These are phyloP conservation scores for Onthophagus taurus DNA, from an alignment of 1,140 invertebrate genomes.

Conservation along the genomic window DNA sequence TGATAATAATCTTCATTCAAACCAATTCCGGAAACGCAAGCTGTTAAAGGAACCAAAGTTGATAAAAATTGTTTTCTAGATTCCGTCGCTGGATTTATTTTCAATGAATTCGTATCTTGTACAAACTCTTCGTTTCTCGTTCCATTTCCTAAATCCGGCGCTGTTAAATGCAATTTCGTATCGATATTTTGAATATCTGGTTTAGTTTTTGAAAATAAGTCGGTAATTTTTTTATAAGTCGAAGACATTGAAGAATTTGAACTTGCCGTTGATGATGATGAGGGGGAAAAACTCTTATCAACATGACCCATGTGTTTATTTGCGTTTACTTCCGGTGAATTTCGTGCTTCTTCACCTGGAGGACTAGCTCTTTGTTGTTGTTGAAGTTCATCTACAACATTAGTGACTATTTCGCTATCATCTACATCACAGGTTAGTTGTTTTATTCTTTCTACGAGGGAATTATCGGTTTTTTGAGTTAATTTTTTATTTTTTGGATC, in stretches of 20 bases:
- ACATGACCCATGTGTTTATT: slow-evolving; percentile 19
- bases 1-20: slow-evolving; percentile 58
- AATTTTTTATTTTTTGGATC: slow-evolving; percentile 43
- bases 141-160: slow-evolving; percentile 50
- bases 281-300: slow-evolving; percentile 47
- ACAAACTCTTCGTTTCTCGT: slow-evolving; percentile 23
- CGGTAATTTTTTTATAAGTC: slow-evolving; percentile 58
- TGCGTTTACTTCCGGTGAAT: slow-evolving; percentile 34
- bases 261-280: slow-evolving; percentile 44
- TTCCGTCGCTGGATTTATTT: slow-evolving; percentile 36
- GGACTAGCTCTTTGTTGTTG: slow-evolving; percentile 39
- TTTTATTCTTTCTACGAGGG: slow-evolving; percentile 68
- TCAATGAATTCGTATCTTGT: slow-evolving; percentile 14
- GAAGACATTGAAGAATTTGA: slow-evolving; percentile 46
- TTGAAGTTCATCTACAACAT: slow-evolving; percentile 15
- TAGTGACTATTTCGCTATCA: too few relatives aligned
- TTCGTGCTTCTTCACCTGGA: slow-evolving; percentile 44
- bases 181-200: slow-evolving; percentile 22
- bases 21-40: slow-evolving; percentile 54
- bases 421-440: slow-evolving; percentile 73
- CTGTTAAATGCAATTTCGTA: slow-evolving; percentile 25
- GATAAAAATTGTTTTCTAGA: slow-evolving; percentile 63
- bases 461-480: slow-evolving; percentile 48
- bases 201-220: slow-evolving; percentile 49
- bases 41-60: slow-evolving; percentile 60